Base-by-base conservation (phyloP, 2,113 vertebrate species). In the Psophia crepitans region DNA sequence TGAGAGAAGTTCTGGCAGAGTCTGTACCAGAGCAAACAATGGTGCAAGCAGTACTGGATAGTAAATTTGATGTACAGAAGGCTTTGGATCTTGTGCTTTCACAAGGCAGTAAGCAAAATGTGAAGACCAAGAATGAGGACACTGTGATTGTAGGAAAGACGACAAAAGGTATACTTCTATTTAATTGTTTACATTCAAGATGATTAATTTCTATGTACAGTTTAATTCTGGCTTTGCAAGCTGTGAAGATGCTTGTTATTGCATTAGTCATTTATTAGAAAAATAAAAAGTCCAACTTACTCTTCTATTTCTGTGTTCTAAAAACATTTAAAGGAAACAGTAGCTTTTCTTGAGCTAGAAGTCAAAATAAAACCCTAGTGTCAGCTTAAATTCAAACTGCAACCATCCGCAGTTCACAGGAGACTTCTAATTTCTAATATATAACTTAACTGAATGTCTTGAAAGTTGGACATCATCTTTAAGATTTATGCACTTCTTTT, bases 1-100 rank as follows among this genome's bases (percentile, higher is more conserved):
- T 99, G 99, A 98, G 99, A 95, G 97, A 99, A 78, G 98, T 99
- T 66, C 97, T 99, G 83, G 99, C 99, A 92, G 99, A 99, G 51
- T 96, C 99, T 15, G 78, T 99, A 77, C 97, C 98, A 28, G 99
- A 99, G 64, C 98, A 99, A 28, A 89, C 98, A 60, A 97, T 99
- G 97, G 98, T 98, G 84, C 98, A 99, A 97, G 99, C 99, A 53
- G 97, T 99, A 56, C 94, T 99, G 87, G 98, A 96, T 82, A 98
- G 97, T 95, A 98, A 98, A 89, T 99, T 99, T 89, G 99, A 99
- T 97, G 98, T 98, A 53, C 98, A 99, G 76, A 98, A 96, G 97
- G 99, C 99, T 79, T 98, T 99, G 96, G 99, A 99, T 68, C 86
- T 98, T 69, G 97, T 99, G 49, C 98, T 99, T 94, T 98, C 98